phyloP scores from a whole-genome alignment of 1,140 invertebrate species.

The Drosophila punjabiensis region DNA sequence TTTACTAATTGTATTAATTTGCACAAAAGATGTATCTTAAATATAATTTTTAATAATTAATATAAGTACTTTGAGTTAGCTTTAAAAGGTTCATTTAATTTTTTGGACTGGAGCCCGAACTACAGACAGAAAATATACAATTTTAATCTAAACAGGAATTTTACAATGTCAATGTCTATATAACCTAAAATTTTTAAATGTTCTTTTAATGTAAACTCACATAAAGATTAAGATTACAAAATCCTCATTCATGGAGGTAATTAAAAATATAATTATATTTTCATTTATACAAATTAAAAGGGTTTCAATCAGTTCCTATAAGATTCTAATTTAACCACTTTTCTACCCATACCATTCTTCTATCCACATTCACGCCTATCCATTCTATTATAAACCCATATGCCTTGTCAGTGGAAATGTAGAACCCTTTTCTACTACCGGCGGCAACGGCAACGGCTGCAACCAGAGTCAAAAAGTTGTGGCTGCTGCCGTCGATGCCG shows the following conservation, averaged over 20 bases:
- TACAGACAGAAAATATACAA: no score
- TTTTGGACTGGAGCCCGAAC: no score
- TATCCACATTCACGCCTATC: neutral
- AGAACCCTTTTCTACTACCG: conserved; percentile 55
- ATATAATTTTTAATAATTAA: no score
- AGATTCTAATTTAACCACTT: no score
- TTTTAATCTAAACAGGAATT: no score
- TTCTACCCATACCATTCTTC: neutral
- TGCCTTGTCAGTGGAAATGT: conserved; percentile 25
- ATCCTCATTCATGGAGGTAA: neutral
- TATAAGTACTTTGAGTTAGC: no score
- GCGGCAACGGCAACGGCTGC: conserved; percentile 55
- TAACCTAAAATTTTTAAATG: no score
- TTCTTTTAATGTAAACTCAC: no score
- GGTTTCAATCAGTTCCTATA: neutral
- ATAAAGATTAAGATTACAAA: neutral
- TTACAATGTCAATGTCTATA: no score
- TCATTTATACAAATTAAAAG: conserved; percentile 7
- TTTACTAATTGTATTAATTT: no score
- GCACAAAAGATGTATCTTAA: no score
- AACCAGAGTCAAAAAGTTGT: conserved; percentile 73
- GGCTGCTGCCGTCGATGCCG: conserved; percentile 57
- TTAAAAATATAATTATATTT: neutral
- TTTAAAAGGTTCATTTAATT: no score
- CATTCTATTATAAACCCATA: conserved; percentile 23